Evolutionary conservation across 2,888 invertebrate genomes (phyloP).

Genomic region (Calliphora vomitoria): DNA sequence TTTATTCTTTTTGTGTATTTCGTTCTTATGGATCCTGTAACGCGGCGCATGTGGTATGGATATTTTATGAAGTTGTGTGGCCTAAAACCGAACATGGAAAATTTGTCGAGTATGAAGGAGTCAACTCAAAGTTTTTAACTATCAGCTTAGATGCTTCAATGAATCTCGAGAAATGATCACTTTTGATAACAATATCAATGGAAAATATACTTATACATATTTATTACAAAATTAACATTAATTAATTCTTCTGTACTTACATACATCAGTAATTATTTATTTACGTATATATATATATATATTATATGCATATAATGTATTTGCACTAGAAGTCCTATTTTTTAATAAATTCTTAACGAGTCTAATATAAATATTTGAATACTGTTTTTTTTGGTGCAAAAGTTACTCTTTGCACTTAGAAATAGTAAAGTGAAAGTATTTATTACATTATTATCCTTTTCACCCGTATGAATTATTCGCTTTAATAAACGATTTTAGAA

Average conservation of each 20-base stretch:
- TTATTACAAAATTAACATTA: not conserved
- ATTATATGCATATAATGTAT: too few relatives aligned
- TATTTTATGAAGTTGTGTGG: slow-evolving; percentile 73
- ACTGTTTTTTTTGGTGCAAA: not conserved
- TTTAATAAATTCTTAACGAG: not conserved
- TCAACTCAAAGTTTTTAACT: slow-evolving; percentile 75
- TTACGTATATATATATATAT: not conserved
- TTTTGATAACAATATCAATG: not conserved
- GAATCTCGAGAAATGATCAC: not conserved
- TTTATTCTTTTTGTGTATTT: slow-evolving; percentile 88
- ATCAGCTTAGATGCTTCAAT: not conserved
- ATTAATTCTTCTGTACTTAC: slow-evolving; percentile 1
- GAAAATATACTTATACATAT: not conserved
- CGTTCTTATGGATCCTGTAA: slow-evolving; percentile 86
- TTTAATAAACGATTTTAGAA: not conserved
- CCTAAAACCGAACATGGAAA: slow-evolving; percentile 67
- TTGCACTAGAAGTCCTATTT: too few relatives aligned
- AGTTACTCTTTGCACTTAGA: not conserved
- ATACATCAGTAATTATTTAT: not conserved
- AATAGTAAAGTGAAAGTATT: not conserved
- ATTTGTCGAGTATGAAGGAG: slow-evolving; percentile 74
- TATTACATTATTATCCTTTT: not conserved
- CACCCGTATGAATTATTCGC: not conserved
- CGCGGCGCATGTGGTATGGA: slow-evolving; percentile 85
- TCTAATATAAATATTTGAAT: not conserved